These are phyloP conservation scores for Tapirus indicus DNA, from an alignment of 2,797 vertebrate genomes.

Conservation along the genomic window DNA sequence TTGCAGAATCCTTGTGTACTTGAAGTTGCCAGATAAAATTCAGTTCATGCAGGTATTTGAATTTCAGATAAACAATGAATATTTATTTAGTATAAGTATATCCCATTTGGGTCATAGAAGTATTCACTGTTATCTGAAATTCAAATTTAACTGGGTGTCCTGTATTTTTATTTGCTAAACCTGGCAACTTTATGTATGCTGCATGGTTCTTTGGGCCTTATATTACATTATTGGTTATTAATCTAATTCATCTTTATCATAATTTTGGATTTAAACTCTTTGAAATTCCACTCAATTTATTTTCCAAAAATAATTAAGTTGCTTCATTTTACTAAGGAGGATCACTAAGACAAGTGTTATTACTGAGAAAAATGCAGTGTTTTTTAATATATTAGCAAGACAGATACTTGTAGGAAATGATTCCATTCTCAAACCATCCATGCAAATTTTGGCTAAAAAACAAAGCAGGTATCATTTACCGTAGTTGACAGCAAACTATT, in stretches of 20 bases:
- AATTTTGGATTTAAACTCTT: background rate
- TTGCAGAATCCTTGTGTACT: background rate
- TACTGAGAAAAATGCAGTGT: background rate
- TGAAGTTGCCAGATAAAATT: background rate
- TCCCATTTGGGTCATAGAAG: background rate
- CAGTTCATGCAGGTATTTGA: background rate
- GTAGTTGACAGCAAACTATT: background rate
- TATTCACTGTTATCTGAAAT: background rate
- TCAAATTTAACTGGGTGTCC: background rate
- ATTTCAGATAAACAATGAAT: slow-evolving; percentile 23
- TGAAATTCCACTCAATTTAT: background rate
- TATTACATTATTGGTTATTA: background rate
- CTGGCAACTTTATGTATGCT: background rate
- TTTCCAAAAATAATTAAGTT: background rate
- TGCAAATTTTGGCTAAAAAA: background rate
- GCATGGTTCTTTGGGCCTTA: background rate
- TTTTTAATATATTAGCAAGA: slow-evolving; percentile 9
- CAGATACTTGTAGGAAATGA: background rate
- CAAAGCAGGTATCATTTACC: background rate
- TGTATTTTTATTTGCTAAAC: background rate
- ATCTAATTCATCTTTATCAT: background rate
- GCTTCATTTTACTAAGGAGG: background rate
- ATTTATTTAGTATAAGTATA: background rate
- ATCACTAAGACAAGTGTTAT: background rate
- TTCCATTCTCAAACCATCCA: background rate